Evolutionary conservation across 2,888 invertebrate genomes (phyloP), one percentile per base, ranked within the genome.

Genomic region (Parasteatoda lunata): DNA sequence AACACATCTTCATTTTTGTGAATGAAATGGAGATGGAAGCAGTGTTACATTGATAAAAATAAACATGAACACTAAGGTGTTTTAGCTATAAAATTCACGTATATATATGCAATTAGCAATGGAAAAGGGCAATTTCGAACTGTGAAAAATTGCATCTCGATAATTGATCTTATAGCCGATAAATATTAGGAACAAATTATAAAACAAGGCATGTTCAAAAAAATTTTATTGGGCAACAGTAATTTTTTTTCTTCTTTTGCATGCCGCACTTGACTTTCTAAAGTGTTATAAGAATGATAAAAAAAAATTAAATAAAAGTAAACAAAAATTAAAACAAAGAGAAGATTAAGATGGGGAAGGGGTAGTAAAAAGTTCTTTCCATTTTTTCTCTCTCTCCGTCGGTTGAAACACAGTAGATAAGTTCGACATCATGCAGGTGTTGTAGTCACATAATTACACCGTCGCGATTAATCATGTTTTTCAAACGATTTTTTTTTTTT

Each of bases 401-500:
- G 71, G 81, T 75, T 79, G n/a, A 71, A 83, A 83, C 83, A 77
- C 71, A 77, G 66, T 76, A 30, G 30, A 83, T 83, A 81, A 75
- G 81, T 81, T 77, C 51, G 77, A 78, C 84, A 73, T 78, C 78
- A 77, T 84, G 84, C 84, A 84, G 84, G 84, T 84, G 84, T 84
- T 84, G 78, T 84, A 84, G 84, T 78, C 78, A 84, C 84, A 84
- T 84, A 84, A 84, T 84, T 84, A 84, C 68, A 30, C 84, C 73
- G 77, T 84, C 84, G 78, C 70, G 78, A 84, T 84, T 84, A 84
- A 84, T 84, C 84, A 84, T 84, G 73, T 73, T 77, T 71, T 84
- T 78, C 77, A 70, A 52, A 68, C 73, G 49, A 8, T 59, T 72
- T 80, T 71, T 65, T 51, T 78, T 65, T n/a, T 77, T 77, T 9